A percentile compares a stretch with the other conserved stretches of the same genome.
phyloP scores from a whole-genome alignment of 1,140 invertebrate species.

The Triops longicaudatus region DNA sequence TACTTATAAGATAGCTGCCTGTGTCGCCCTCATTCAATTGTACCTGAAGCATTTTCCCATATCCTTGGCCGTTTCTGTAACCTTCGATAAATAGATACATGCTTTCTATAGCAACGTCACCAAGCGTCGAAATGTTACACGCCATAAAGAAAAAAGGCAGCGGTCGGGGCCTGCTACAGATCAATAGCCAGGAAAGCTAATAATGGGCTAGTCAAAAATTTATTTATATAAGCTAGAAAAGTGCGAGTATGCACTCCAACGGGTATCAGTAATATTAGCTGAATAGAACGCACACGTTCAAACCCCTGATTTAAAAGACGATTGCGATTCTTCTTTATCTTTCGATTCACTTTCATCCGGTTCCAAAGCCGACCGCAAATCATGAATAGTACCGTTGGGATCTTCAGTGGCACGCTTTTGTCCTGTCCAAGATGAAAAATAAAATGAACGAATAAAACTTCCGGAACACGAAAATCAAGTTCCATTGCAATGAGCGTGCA shows the following conservation, averaged over 20 bases:
- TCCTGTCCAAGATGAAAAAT: constrained; percentile 14
- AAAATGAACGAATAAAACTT: constrained; percentile 14
- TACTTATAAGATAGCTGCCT: too few relatives aligned
- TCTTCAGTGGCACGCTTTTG: constrained; percentile 24
- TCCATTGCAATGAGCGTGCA: background rate
- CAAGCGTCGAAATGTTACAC: background rate
- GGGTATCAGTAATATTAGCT: background rate
- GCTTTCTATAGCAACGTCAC: background rate
- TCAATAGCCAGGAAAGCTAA: background rate
- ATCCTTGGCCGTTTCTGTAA: background rate
- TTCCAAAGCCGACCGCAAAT: background rate
- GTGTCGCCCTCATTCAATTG: too few relatives aligned
- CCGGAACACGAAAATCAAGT: background rate
- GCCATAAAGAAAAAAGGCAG: background rate
- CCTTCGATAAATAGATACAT: background rate
- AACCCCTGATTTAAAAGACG: background rate
- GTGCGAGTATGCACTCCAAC: background rate
- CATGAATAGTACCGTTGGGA: background rate
- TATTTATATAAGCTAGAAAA: background rate
- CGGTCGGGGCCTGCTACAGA: background rate
- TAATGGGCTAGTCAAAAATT: background rate
- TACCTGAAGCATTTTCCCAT: background rate
- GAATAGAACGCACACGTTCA: background rate
- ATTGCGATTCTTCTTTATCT: background rate
- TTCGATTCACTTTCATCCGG: background rate